Percentiles rank a stretch among this genome's conserved stretches.
Evolutionary conservation across 2,888 invertebrate species (phyloP).

Genomic region (Chloroclystis v-ata): DNA sequence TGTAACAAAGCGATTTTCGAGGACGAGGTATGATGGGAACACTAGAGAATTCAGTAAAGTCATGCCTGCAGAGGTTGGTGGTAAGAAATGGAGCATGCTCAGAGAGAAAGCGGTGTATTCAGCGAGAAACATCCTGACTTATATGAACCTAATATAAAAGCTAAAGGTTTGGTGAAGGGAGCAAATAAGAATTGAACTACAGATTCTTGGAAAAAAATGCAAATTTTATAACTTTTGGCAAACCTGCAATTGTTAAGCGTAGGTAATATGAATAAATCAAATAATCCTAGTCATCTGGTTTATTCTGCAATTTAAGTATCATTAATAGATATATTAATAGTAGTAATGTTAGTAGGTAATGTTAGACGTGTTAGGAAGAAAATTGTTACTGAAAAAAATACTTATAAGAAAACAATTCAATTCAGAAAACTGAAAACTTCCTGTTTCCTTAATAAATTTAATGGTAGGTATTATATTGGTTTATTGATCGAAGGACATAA

Average conservation of each 20-base stretch:
- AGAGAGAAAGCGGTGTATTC: slow-evolving; percentile 31
- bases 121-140: slow-evolving; percentile 4
- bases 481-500: too few relatives aligned
- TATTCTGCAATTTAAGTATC: slow-evolving; percentile 45
- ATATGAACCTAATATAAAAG: slow-evolving; percentile 34
- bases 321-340: not conserved
- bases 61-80: slow-evolving; percentile 9
- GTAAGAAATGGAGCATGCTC: slow-evolving; percentile 26
- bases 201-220: slow-evolving; percentile 73
- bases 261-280: slow-evolving; percentile 32
- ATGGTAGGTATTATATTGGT: too few relatives aligned
- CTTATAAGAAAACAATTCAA: not conserved
- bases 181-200: slow-evolving; percentile 47
- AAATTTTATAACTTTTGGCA: slow-evolving; percentile 76
- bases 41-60: slow-evolving; percentile 2
- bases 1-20: slow-evolving; percentile 5
- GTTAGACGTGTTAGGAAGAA: not conserved
- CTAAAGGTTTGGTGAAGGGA: slow-evolving; percentile 41
- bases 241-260: slow-evolving; percentile 78
- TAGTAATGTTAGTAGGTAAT: not conserved
- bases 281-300: slow-evolving; percentile 38
- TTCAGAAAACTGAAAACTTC: too few relatives aligned
- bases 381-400: too few relatives aligned
- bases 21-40: slow-evolving; percentile 4
- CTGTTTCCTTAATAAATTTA: too few relatives aligned